phyloP scores from a whole-genome alignment of 1,140 invertebrate species.

The Aethina tumida region DNA sequence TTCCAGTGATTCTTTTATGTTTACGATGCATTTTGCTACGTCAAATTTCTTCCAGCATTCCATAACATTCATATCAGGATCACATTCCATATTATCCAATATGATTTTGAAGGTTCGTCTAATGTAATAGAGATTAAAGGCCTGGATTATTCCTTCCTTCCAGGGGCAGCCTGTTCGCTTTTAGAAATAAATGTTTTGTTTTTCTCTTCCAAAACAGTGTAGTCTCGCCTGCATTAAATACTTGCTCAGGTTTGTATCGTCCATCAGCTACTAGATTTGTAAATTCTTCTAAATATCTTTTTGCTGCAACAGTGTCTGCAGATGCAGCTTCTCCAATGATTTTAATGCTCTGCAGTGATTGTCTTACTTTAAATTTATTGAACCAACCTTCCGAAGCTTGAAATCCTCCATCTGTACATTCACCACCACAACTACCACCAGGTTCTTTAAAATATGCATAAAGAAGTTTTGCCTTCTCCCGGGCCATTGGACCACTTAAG shows the following conservation, averaged over 20 bases:
- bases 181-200: constrained; percentile 32
- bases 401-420: not conserved
- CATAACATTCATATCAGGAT: too few relatives aligned
- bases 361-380: constrained; percentile 23
- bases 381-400: constrained; percentile 9
- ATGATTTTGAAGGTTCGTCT: constrained; percentile 14
- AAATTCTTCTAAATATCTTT: constrained; percentile 18
- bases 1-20: constrained; percentile 17
- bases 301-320: constrained; percentile 20
- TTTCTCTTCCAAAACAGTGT: constrained; percentile 6
- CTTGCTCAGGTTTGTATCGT: constrained; percentile 15
- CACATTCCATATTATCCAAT: constrained; percentile 10
- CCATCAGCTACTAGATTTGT: constrained; percentile 21
- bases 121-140: constrained; percentile 35
- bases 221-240: constrained; percentile 11
- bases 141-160: constrained; percentile 30
- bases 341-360: constrained; percentile 28
- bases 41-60: constrained; percentile 14
- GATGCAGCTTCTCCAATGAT: constrained; percentile 26
- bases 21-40: constrained; percentile 3
- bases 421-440: constrained; percentile 1
- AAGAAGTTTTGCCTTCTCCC: not conserved
- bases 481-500: too few relatives aligned
- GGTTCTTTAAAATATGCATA: constrained; percentile 1
- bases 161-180: constrained; percentile 30